Evolutionary conservation across 2,888 invertebrate species (phyloP), one percentile per base, ranked within the genome.

Genomic region (Octodonta nipae): DNA sequence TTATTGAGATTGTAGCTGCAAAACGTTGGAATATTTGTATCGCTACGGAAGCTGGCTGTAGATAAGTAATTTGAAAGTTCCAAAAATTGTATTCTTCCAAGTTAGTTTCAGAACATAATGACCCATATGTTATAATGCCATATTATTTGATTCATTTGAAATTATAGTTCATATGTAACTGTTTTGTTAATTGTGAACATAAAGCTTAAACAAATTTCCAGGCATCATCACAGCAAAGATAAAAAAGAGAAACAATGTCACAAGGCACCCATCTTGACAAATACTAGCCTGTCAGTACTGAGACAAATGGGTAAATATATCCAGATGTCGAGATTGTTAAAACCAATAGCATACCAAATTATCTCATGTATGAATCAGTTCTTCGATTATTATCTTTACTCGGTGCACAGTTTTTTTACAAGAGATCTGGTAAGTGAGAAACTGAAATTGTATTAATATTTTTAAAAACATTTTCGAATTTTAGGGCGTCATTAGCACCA

Each of bases 311-410:
- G 87, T 8, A 80, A 85, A 47, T 95, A 95, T 57, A 68, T 95
- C 32, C 91, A 93, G 61, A 91, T 95, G 74, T 87, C 89, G 55
- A 70, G 81, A 46, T 71, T 92, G 36, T 61, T 95, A 24, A 80
- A 86, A 33, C 84, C 91, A 17, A 89, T 93, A 41, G 84, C 92
- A 0, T 73, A 84, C 49, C 87, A 91, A 61, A 88, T 93, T 2
- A 78, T 91, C n/a, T 71, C 78, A 54, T 77, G 84, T 36, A 84
- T 93, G 78, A 79, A 85, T 43, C 91, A 95, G 51, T 68, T 95
- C 12, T 87, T 89, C 59, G 93, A 95, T 52, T 88, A 86, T 56
- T 95, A 93, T 60, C 76, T 91, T 33, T 91, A 81, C 56, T 75
- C 87, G 0, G 88, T 91, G 1, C 84, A 87, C 58, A 66, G 73